Conservation (phyloP, 23 tunicate genomes). For the Styela plicata region DNA sequence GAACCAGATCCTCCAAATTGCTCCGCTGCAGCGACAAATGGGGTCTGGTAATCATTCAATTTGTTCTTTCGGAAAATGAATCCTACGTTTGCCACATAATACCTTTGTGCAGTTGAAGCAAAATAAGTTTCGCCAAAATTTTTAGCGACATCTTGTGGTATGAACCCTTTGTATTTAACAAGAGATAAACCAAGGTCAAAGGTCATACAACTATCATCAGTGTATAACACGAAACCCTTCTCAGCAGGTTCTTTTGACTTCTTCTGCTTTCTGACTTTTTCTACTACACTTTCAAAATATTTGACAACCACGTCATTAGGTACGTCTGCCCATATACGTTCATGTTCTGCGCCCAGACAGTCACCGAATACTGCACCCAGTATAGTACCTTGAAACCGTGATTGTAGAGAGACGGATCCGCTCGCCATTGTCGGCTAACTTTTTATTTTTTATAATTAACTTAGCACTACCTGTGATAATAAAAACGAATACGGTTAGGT, state of each 20-base stretch:
- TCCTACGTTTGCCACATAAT: slow-evolving; percentile 53
- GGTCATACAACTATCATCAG: slow-evolving; percentile 86
- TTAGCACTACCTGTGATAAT: too few relatives aligned
- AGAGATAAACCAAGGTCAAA: slow-evolving; percentile 48
- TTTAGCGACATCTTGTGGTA: slow-evolving; percentile 37
- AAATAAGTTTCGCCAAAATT: slow-evolving; percentile 57
- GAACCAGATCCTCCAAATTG: slow-evolving; percentile 82
- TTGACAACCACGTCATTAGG: slow-evolving; percentile 9
- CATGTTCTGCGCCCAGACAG: slow-evolving; percentile 64
- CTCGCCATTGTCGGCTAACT: neutral
- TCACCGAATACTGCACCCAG: slow-evolving; percentile 71
- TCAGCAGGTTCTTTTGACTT: neutral
- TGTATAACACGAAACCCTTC: slow-evolving; percentile 34
- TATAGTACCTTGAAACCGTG: slow-evolving; percentile 2
- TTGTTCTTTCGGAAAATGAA: slow-evolving; percentile 29
- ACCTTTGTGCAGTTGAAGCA: slow-evolving; percentile 9
- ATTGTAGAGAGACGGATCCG: neutral
- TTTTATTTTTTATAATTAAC: too few relatives aligned
- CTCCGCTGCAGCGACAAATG: slow-evolving; percentile 39
- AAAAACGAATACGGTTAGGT: too few relatives aligned
- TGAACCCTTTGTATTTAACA: slow-evolving; percentile 24
- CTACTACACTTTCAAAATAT: slow-evolving; percentile 23
- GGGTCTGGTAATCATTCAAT: slow-evolving; percentile 7
- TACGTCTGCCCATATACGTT: slow-evolving; percentile 38
- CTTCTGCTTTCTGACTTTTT: neutral